Evolutionary conservation across 2,113 vertebrate species (phyloP), one percentile per base, ranked within the genome.

Genomic region (Gymnarchus niloticus): DNA sequence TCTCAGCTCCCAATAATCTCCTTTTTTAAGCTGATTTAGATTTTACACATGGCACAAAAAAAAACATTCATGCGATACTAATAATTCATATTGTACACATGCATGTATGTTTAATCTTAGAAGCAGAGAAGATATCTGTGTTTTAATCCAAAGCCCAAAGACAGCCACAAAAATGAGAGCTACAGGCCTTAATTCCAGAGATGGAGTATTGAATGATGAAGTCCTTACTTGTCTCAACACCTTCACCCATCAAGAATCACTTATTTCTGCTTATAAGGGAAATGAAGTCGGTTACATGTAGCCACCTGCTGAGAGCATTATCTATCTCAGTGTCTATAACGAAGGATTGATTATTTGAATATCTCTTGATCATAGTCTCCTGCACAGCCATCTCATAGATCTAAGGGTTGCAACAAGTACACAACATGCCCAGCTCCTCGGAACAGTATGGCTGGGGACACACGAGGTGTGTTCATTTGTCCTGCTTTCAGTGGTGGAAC

Each of bases 1-100:
- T n/a, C 76, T 48, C 46, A 21, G 76, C 76, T 78, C 76, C n/a
- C 44, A 21, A 78, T 78, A 78, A 78, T 48, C 41, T 78, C 76
- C 76, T 1, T 78, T 78, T 78, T 44, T 78, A 78, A 78, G 76
- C 76, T 48, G 76, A 78, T 48, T 78, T 54, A 37, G 28, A 21
- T 82, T 54, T 82, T n/a, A 25, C 49, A 54, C 51, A 21, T 41
- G 49, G 49, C 80, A 56, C 28, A 23, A 12, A 10, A 23, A 12
- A 10, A 51, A 23, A 54, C 80, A 3, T 54, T n/a, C 49, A n/a
- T 37, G 48, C 51, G 17, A 37, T 33, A 25, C 51, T 82, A 33
- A 54, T 82, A 54, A 54, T 82, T 56, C 46, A 56, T n/a, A 56
- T 33, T 37, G 49, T 56, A 54, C 25, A 14, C 51, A 46, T 1